phyloP scores from a whole-genome alignment of 2,113 vertebrate species.

The Mirza zaza region DNA sequence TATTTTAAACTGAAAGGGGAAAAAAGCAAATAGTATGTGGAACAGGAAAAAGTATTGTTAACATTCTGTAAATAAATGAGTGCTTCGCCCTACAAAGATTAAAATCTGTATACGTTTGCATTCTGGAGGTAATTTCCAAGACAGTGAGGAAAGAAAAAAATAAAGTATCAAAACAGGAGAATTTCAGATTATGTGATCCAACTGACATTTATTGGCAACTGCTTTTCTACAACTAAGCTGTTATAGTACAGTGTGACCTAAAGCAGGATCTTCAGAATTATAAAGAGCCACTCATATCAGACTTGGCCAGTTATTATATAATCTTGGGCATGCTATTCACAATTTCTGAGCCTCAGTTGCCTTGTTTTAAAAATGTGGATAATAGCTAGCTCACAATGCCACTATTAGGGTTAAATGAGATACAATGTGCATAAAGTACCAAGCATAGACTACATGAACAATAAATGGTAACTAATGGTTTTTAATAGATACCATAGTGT shows the following conservation, averaged over 20 bases:
- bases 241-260: not conserved
- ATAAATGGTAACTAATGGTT: not conserved
- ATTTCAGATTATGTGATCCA: not conserved
- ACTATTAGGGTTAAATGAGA: not conserved
- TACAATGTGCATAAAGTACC: not conserved
- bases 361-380: not conserved
- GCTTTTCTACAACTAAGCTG: not conserved
- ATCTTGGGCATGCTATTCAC: not conserved
- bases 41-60: not conserved
- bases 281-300: not conserved
- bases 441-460: not conserved
- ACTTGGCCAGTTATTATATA: not conserved
- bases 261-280: not conserved
- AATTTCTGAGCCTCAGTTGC: not conserved
- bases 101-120: not conserved
- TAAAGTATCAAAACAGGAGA: not conserved
- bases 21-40: not conserved
- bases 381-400: not conserved
- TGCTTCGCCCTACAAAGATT: not conserved
- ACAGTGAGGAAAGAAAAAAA: not conserved
- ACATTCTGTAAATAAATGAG: not conserved
- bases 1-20: not conserved
- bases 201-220: not conserved
- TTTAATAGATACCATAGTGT: not conserved
- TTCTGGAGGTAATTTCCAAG: constrained; percentile 1